Evolutionary conservation across 2,888 invertebrate species (phyloP).

Genomic region (Mesodorylaimus sp.): DNA sequence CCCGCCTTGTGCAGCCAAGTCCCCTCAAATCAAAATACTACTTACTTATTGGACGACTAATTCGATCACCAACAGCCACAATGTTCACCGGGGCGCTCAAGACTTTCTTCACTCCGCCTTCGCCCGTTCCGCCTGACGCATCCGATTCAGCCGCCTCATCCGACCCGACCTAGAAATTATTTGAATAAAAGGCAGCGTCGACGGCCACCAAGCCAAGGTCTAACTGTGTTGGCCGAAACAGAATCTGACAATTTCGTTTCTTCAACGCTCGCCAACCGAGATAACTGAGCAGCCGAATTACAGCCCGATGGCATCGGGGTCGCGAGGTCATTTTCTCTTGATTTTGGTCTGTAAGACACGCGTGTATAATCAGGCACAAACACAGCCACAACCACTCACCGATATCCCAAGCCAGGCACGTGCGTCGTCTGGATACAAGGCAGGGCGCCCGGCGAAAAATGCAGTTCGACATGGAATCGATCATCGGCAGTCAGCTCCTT

Average conservation of each 20-base stretch:
- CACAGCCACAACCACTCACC: neutral
- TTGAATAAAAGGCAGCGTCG: too few species aligned
- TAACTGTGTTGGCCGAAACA: too few species aligned
- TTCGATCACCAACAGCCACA: neutral
- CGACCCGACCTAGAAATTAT: too few species aligned
- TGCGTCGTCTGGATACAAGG: slow-evolving; percentile 24
- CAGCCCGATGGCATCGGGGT: too few species aligned
- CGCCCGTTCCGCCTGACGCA: too few species aligned
- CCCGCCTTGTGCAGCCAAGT: too few species aligned
- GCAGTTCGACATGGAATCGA: slow-evolving; percentile 87
- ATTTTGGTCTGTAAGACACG: neutral
- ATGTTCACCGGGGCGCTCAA: neutral
- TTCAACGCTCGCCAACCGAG: too few species aligned
- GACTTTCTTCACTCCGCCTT: neutral
- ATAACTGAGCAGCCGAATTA: too few species aligned
- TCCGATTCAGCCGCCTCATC: too few species aligned
- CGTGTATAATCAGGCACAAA: neutral
- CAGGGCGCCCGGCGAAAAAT: slow-evolving; percentile 77
- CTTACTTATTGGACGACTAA: neutral
- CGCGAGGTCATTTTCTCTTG: neutral
- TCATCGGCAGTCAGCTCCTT: slow-evolving; percentile 35
- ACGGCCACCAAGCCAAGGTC: too few species aligned
- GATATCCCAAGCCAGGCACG: slow-evolving; percentile 7
- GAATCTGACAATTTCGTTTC: too few species aligned
- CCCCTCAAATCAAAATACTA: neutral